A percentile compares a stretch with the other conserved stretches of the same genome.
Evolutionary conservation across 2,797 vertebrate genomes (phyloP).

Genomic region (Hyperoplus immaculatus): DNA sequence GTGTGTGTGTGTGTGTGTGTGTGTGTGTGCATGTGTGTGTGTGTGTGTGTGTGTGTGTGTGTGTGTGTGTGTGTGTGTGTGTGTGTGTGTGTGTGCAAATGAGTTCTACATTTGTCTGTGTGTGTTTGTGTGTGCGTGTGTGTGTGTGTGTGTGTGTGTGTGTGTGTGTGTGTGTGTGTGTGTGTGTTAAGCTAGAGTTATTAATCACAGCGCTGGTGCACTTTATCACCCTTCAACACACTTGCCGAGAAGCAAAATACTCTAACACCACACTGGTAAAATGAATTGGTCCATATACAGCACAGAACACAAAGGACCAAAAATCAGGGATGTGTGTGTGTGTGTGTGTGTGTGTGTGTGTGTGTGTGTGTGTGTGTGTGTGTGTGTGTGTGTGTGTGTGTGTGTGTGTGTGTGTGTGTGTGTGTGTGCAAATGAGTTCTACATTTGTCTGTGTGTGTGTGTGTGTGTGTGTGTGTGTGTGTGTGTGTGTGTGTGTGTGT

Average conservation of each 20-base stretch:
- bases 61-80: conserved; percentile 9
- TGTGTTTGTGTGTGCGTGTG: neutral
- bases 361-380: too few species aligned
- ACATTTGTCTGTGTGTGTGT: too few species aligned
- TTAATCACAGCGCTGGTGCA: conserved; percentile 48
- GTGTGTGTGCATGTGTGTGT: too few species aligned
- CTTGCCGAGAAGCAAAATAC: conserved; percentile 11
- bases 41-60: conserved; percentile 22
- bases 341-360: too few species aligned
- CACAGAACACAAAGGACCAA: neutral
- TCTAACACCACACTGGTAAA: neutral
- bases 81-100: neutral
- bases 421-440: too few species aligned
- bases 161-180: conserved; percentile 2
- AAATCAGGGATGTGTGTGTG: neutral
- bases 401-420: too few species aligned
- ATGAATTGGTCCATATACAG: conserved; percentile 18
- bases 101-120: neutral
- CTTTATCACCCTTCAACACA: conserved; percentile 48
- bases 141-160: neutral
- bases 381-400: too few species aligned
- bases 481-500: too few species aligned
- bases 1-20: neutral
- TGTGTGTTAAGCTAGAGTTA: conserved; percentile 47
- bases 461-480: neutral